These are phyloP conservation scores for Esperia sulphurella DNA, from an alignment of 2,888 invertebrate species.

Conservation along the genomic window DNA sequence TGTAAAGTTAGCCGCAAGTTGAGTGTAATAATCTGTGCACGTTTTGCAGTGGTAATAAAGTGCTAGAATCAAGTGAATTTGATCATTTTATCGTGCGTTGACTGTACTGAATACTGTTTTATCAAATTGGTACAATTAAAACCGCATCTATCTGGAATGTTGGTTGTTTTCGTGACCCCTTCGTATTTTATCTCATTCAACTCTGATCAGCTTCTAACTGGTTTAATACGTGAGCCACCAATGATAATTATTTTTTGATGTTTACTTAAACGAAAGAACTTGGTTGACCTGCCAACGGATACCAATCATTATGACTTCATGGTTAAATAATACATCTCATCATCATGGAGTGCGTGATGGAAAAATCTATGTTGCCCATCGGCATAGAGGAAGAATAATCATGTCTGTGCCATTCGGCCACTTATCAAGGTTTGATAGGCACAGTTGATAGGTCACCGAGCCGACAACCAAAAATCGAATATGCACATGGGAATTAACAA, in stretches of 20 bases:
- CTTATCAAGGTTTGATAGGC: too few relatives aligned
- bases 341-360: background rate
- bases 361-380: background rate
- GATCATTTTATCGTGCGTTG: background rate
- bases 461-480: too few relatives aligned
- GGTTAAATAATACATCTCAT: too few relatives aligned
- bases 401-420: too few relatives aligned
- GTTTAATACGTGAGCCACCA: slow-evolving; percentile 1
- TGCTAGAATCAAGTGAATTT: too few relatives aligned
- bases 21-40: too few relatives aligned
- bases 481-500: too few relatives aligned
- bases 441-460: too few relatives aligned
- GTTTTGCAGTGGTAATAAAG: too few relatives aligned
- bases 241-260: background rate
- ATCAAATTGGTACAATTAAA: background rate
- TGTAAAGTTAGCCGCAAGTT: too few relatives aligned
- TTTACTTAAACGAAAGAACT: background rate
- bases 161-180: slow-evolving; percentile 6
- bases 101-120: background rate
- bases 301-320: too few relatives aligned
- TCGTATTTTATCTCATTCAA: slow-evolving; percentile 1
- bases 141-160: slow-evolving; percentile 1
- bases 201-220: slow-evolving; percentile 2
- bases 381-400: too few relatives aligned
- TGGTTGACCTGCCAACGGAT: background rate